Conservation (phyloP, 2,797 vertebrate genomes). For the Hippocampus kuda region DNA sequence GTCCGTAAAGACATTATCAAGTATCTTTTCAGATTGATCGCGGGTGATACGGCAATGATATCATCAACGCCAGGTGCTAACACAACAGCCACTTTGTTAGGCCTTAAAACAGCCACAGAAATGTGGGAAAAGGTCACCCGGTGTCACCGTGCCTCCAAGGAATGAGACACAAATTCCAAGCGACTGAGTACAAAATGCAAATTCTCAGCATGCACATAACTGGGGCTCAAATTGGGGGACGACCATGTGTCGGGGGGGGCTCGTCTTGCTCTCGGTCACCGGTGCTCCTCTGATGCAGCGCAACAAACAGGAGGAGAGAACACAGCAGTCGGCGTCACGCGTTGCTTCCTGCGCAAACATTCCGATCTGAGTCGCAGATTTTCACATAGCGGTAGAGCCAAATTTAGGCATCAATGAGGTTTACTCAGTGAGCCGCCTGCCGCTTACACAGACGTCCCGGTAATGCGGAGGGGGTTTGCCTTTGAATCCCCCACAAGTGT, state of each 20-base stretch:
- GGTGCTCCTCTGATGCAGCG: not conserved
- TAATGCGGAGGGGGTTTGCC: conserved; percentile 17
- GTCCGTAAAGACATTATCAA: too few species aligned
- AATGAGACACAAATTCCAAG: not conserved
- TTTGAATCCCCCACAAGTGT: conserved; percentile 15
- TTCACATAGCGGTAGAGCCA: conserved; percentile 42
- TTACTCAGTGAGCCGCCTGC: conserved; percentile 23
- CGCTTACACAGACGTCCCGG: conserved; percentile 30
- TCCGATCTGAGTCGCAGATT: conserved; percentile 44
- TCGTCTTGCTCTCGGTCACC: not conserved
- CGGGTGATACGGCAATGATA: not conserved
- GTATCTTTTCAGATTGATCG: too few species aligned
- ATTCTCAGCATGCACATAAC: not conserved
- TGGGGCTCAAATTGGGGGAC: too few species aligned
- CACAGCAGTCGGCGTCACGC: conserved; percentile 37
- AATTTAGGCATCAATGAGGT: conserved; percentile 52
- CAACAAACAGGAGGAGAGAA: conserved; percentile 21
- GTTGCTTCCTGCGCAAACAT: conserved; percentile 52
- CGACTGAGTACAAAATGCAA: not conserved
- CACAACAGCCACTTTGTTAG: conserved; percentile 3
- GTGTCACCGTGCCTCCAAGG: not conserved
- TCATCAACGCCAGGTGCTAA: not conserved
- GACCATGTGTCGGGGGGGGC: not conserved
- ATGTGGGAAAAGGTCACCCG: not conserved
- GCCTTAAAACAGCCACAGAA: not conserved